phyloP scores from a whole-genome alignment of 2,888 invertebrate genomes.

The Kuschelorhynchus macadamiae region DNA sequence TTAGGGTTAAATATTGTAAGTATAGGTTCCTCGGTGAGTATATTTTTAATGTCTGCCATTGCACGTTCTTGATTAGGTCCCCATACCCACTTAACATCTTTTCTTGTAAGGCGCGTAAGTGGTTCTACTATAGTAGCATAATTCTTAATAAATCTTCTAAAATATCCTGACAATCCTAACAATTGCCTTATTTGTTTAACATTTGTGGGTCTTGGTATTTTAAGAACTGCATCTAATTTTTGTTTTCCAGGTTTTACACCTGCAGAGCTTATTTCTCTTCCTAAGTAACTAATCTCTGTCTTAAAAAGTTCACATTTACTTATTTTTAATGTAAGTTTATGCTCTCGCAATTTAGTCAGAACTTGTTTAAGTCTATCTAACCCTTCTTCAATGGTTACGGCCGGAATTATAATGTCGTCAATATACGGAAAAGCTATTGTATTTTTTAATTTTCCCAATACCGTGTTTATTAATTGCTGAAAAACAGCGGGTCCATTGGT shows the following conservation, averaged over 20 bases:
- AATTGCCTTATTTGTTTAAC: too few relatives aligned
- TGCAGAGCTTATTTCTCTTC: constrained; percentile 48
- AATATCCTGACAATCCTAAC: too few relatives aligned
- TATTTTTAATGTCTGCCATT: too few relatives aligned
- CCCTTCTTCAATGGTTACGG: constrained; percentile 29
- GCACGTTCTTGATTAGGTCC: too few relatives aligned
- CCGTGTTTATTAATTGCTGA: constrained; percentile 39
- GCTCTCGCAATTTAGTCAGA: constrained; percentile 24
- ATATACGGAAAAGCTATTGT: constrained; percentile 38
- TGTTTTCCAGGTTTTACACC: constrained; percentile 26
- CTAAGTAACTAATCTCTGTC: constrained; percentile 50
- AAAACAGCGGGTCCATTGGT: constrained; percentile 20
- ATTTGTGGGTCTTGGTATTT: too few relatives aligned
- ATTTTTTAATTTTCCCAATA: constrained; percentile 41
- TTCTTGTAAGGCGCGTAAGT: too few relatives aligned
- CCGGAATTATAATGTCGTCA: constrained; percentile 48
- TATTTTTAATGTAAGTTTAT: constrained; percentile 49
- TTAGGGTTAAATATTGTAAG: constrained; percentile 52
- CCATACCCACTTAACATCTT: too few relatives aligned
- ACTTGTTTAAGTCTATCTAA: constrained; percentile 39
- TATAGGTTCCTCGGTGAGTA: not conserved
- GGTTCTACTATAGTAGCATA: too few relatives aligned
- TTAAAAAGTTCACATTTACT: constrained; percentile 50
- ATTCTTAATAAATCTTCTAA: too few relatives aligned
- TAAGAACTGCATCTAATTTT: too few relatives aligned